Conservation (phyloP, 2,888 invertebrate genomes). For the Amblyteles armatorius region DNA sequence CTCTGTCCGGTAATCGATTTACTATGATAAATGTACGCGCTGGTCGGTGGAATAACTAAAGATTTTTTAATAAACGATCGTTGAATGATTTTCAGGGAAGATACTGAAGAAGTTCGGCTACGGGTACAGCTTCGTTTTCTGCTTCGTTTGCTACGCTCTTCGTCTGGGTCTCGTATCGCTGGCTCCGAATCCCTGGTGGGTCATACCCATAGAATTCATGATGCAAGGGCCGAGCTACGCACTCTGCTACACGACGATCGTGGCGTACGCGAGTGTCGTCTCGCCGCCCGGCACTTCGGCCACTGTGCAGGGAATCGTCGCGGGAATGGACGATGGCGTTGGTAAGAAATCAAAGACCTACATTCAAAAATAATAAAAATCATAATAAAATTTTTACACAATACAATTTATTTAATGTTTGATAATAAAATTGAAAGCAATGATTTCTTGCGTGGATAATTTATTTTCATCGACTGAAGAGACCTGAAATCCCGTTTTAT, state of each 20-base stretch:
- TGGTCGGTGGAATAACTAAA: no score
- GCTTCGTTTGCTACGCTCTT: conserved; percentile 91
- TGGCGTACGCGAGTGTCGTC: conserved; percentile 87
- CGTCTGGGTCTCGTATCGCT: conserved; percentile 91
- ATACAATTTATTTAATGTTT: no score
- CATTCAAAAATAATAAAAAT: background rate
- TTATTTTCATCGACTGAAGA: no score
- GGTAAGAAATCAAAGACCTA: conserved; percentile 85
- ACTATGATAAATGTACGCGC: background rate
- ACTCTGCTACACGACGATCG: conserved; percentile 93
- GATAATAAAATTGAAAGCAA: no score
- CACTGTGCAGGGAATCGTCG: conserved; percentile 94
- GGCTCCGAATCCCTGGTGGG: conserved; percentile 93
- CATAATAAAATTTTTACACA: no score
- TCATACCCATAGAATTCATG: conserved; percentile 91
- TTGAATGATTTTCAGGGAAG: conserved; percentile 86
- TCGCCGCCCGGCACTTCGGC: conserved; percentile 91
- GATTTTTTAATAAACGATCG: no score
- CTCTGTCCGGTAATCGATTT: conserved; percentile 86
- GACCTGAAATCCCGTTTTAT: no score
- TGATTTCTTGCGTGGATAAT: no score
- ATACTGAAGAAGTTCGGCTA: conserved; percentile 93
- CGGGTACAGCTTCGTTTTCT: conserved; percentile 91
- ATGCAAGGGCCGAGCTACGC: conserved; percentile 96
- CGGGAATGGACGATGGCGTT: conserved; percentile 95